phyloP scores from a whole-genome alignment of 2,797 vertebrate genomes.

The Onychomys leucogaster region DNA sequence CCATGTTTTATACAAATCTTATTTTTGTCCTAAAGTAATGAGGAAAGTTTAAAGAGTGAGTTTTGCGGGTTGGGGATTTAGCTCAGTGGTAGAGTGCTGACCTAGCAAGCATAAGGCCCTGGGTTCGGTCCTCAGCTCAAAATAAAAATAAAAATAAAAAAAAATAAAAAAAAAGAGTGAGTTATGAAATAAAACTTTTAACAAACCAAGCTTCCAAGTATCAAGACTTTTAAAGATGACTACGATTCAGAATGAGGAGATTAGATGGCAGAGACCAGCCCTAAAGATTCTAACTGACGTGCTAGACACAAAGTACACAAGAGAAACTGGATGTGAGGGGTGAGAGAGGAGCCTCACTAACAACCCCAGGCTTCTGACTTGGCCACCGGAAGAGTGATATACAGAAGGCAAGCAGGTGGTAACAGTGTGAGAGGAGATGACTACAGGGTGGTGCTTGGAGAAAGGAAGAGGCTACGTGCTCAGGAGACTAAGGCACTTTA shows the following conservation, averaged over 20 bases:
- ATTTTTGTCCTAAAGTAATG: background rate
- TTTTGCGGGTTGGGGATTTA: too few species aligned
- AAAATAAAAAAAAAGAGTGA: too few species aligned
- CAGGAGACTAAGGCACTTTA: background rate
- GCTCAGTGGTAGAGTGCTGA: too few species aligned
- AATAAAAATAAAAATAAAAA: too few species aligned
- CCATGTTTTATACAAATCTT: background rate
- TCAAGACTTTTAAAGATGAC: constrained; percentile 12
- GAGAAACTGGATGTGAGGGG: background rate
- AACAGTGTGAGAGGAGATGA: background rate
- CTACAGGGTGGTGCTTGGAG: background rate
- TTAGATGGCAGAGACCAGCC: background rate
- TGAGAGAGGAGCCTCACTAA: background rate
- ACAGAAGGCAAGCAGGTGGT: background rate
- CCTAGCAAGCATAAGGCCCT: too few species aligned
- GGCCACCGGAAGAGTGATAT: background rate
- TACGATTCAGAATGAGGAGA: background rate
- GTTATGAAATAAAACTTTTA: background rate
- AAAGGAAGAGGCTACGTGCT: background rate
- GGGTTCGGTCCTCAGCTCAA: too few species aligned
- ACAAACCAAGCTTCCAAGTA: background rate
- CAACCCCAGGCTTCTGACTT: background rate
- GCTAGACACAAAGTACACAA: background rate
- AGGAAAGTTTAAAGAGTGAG: background rate
- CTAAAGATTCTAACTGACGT: background rate